Conservation (phyloP, 2,888 invertebrate genomes). For the Cheiracanthium punctorium region DNA sequence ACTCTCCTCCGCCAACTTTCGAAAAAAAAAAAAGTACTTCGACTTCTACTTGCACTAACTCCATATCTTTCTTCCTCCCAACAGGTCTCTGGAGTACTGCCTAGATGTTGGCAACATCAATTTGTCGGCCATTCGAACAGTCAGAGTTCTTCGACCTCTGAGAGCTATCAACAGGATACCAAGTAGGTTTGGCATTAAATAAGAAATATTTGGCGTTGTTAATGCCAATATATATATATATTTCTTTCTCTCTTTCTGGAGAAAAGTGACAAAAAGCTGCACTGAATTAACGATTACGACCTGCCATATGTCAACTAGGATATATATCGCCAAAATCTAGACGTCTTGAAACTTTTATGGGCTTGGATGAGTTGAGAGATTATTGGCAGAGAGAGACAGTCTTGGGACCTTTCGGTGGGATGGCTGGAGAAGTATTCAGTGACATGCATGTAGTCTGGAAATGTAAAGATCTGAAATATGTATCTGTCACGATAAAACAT, state of each 20-base stretch:
- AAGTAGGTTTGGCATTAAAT: slow-evolving; percentile 84
- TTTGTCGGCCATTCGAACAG: slow-evolving; percentile 97
- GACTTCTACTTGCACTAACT: not conserved
- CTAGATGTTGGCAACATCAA: slow-evolving; percentile 98
- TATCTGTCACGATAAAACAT: too few species aligned
- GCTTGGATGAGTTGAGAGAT: too few species aligned
- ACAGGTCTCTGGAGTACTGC: slow-evolving; percentile 89
- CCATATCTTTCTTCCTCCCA: slow-evolving; percentile 71
- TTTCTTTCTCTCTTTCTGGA: too few species aligned
- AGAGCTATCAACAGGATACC: slow-evolving; percentile 99
- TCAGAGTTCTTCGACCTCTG: slow-evolving; percentile 95
- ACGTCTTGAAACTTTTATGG: too few species aligned
- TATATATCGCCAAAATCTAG: too few species aligned
- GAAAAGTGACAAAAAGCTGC: not conserved
- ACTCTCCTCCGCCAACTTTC: not conserved
- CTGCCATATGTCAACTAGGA: too few species aligned
- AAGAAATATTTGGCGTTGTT: not conserved
- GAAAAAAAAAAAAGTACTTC: too few species aligned
- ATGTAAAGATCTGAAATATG: too few species aligned
- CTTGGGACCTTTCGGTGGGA: too few species aligned
- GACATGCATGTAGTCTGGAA: too few species aligned
- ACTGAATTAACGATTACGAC: not conserved
- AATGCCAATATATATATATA: slow-evolving; percentile 8
- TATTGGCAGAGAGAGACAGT: too few species aligned
- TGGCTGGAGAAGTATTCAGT: too few species aligned